phyloP scores from a whole-genome alignment of 2,888 invertebrate genomes.

The Pheosia tremula region DNA sequence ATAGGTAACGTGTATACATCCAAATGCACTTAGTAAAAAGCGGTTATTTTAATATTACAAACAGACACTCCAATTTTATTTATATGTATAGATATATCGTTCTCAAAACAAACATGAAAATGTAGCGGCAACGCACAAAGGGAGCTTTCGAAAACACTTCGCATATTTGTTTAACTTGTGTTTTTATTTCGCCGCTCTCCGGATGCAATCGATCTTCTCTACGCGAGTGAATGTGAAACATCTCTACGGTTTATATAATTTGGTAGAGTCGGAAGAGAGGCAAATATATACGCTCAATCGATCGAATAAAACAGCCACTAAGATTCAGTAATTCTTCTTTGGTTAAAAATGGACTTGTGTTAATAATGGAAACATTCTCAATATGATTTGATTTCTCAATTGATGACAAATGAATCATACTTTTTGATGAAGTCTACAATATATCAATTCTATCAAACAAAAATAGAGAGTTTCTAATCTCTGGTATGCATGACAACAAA shows the following conservation, averaged over 20 bases:
- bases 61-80: no score
- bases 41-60: no score
- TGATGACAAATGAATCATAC: neutral
- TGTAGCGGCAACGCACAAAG: slow-evolving; percentile 31
- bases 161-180: slow-evolving; percentile 36
- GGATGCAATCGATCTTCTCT: slow-evolving; percentile 39
- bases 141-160: slow-evolving; percentile 29
- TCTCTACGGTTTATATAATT: slow-evolving; percentile 17
- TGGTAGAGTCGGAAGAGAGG: slow-evolving; percentile 14
- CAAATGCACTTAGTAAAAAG: no score
- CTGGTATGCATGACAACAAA: neutral
- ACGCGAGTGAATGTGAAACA: slow-evolving; percentile 28
- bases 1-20: no score
- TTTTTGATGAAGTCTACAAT: neutral
- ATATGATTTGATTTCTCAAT: no score
- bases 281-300: slow-evolving; percentile 6
- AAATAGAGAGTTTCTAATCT: neutral
- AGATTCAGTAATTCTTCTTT: neutral
- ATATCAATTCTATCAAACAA: neutral
- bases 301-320: neutral
- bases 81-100: no score
- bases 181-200: slow-evolving; percentile 36
- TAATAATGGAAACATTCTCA: neutral
- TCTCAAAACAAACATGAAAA: slow-evolving; percentile 20
- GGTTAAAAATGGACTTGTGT: slow-evolving; percentile 4